phyloP scores from a whole-genome alignment of 2,888 invertebrate species.

The Parnassius smintheus region DNA sequence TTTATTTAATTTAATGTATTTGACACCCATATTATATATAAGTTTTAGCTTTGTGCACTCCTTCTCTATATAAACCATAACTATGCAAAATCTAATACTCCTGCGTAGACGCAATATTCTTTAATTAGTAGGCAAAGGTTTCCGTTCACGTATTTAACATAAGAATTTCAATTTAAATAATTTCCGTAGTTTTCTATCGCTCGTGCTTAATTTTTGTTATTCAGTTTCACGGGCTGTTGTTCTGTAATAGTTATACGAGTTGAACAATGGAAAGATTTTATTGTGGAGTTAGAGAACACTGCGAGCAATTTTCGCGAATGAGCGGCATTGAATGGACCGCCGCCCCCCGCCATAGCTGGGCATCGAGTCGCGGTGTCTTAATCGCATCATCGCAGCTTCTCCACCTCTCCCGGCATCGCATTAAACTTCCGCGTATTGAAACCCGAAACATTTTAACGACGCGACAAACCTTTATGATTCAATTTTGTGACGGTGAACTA shows the following conservation, averaged over 20 bases:
- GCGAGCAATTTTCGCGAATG: constrained; percentile 75
- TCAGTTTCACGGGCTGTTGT: constrained; percentile 72
- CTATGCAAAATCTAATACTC: too few species aligned
- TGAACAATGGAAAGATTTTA: constrained; percentile 72
- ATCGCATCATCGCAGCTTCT: constrained; percentile 84
- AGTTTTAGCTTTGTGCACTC: too few species aligned
- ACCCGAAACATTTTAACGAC: constrained; percentile 59
- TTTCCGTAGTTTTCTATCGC: constrained; percentile 6
- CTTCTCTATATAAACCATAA: too few species aligned
- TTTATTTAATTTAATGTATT: too few species aligned
- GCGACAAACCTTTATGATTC: constrained; percentile 65
- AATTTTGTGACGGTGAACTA: too few species aligned
- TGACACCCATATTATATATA: too few species aligned
- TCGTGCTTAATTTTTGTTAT: constrained; percentile 42
- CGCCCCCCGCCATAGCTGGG: constrained; percentile 76
- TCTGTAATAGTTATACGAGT: constrained; percentile 76
- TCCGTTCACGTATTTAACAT: too few species aligned
- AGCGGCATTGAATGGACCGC: constrained; percentile 63
- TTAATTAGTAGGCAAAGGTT: too few species aligned
- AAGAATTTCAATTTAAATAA: not conserved
- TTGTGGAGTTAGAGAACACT: constrained; percentile 67
- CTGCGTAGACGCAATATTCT: too few species aligned
- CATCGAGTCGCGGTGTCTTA: constrained; percentile 84
- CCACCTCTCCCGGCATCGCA: constrained; percentile 41
- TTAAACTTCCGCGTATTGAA: constrained; percentile 39